Conservation (phyloP, 2,113 vertebrate species). For the Cercocebus atys region DNA sequence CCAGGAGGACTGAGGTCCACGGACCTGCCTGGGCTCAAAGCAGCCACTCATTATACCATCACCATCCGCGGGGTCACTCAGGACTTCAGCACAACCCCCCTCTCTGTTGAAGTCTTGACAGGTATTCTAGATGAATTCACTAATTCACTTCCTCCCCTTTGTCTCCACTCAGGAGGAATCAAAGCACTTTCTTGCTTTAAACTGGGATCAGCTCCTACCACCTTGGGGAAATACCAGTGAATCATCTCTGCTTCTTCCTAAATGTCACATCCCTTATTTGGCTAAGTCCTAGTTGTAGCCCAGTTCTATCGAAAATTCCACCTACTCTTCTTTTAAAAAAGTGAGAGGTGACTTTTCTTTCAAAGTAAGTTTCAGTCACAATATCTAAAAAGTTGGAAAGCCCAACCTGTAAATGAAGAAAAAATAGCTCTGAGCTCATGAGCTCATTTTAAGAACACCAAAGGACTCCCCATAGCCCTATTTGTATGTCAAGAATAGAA, state of each 20-base stretch:
- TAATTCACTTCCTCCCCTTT: neutral
- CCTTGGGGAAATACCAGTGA: neutral
- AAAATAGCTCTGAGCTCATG: constrained; percentile 13
- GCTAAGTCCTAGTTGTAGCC: neutral
- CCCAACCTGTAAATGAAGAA: neutral
- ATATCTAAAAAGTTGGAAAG: constrained; percentile 51
- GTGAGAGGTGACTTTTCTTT: constrained; percentile 28
- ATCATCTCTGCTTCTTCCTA: neutral
- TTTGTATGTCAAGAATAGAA: constrained; percentile 50
- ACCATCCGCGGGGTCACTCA: constrained; percentile 87
- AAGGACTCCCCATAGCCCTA: constrained; percentile 5
- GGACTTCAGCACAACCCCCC: constrained; percentile 85
- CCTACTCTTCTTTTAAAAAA: constrained; percentile 34
- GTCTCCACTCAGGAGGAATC: neutral
- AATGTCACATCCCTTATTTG: constrained; percentile 31
- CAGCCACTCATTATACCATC: constrained; percentile 89
- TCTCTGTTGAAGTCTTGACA: constrained; percentile 89
- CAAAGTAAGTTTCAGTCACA: constrained; percentile 23
- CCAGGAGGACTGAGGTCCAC: constrained; percentile 83
- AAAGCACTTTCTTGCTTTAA: neutral
- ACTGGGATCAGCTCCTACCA: neutral
- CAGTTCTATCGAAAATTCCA: constrained; percentile 49
- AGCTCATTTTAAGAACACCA: constrained; percentile 45
- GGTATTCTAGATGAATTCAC: constrained; percentile 74
- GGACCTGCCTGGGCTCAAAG: constrained; percentile 87